Evolutionary conservation across 1,140 invertebrate species (phyloP), one percentile per base, ranked within the genome.

Genomic region (Nomia melanderi): DNA sequence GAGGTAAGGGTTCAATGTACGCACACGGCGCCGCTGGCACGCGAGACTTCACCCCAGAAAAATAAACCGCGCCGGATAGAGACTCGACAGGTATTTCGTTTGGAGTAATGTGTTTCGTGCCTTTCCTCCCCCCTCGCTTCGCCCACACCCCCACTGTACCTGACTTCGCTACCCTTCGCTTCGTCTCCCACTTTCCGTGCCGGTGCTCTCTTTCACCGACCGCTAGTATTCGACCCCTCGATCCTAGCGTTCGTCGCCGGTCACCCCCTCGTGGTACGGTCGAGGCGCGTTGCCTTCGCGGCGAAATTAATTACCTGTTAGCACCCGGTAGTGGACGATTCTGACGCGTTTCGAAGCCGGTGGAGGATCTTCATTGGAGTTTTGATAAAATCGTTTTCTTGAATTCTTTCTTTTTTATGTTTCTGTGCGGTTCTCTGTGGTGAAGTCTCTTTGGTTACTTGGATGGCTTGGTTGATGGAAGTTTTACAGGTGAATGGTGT

Each of bases 1-100:
- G 47, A 85, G 78, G 83, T 85, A 84, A 83, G 83, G 50, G 83
- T 85, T 85, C 82, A 85, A 85, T 57, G 83, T 74, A 81, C 83
- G 70, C 60, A 36, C 50, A 47, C 62, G 41, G 29, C 63, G 60
- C 31, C 23, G 60, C 36, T 75, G 71, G 70, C 80, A 83, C 75
- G 81, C 79, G 81, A 70, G 69, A 59, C 70, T 69, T 82, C n/a
- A 20, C 25, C 27, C 54, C n/a, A 57, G 47, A 63, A 70, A 77
- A 77, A 71, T 71, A 77, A 77, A 70, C 74, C 12, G 14, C 25
- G 53, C 2, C 23, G n/a, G 36, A 27, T 47, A 2, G 17, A 17
- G 1, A n/a, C 44, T 8, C 27, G 63, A 31, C 50, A 20, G 17
- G 25, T 66, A 67, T 66, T 44, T 23, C 23, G 17, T 29, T 41